Percentiles rank a stretch among this genome's conserved stretches.
These are phyloP conservation scores for Chelidonichthys spinosus DNA, from an alignment of 2,797 vertebrate genomes.

Conservation along the genomic window DNA sequence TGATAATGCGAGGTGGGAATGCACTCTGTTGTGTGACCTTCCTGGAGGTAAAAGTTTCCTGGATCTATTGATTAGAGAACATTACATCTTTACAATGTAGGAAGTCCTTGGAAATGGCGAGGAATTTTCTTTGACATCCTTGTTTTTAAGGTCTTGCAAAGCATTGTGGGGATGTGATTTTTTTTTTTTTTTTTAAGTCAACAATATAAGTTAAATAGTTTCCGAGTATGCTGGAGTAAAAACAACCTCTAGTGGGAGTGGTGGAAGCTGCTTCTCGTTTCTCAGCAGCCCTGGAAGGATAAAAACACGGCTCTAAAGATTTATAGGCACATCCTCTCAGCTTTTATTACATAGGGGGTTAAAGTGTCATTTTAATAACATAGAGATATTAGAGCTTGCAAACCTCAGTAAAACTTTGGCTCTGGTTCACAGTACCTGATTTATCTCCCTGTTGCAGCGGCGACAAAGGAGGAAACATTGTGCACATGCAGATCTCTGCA, in stretches of 20 bases:
- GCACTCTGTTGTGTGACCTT: conserved; percentile 55
- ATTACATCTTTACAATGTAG: conserved; percentile 59
- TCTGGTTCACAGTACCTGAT: conserved; percentile 47
- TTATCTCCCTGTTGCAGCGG: conserved; percentile 27
- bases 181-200: neutral
- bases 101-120: conserved; percentile 53
- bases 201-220: conserved; percentile 27
- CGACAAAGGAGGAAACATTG: neutral
- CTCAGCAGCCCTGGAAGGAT: conserved; percentile 50
- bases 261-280: conserved; percentile 42
- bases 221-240: conserved; percentile 40
- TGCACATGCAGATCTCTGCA: neutral
- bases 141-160: conserved; percentile 52
- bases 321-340: conserved; percentile 63
- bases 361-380: conserved; percentile 79
- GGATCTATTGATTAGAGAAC: conserved; percentile 61
- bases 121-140: conserved; percentile 48
- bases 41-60: conserved; percentile 44
- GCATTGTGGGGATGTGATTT: conserved; percentile 22
- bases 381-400: conserved; percentile 67
- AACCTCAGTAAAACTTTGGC: conserved; percentile 53
- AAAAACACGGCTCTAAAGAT: conserved; percentile 61
- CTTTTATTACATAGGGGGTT: conserved; percentile 74
- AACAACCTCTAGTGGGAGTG: conserved; percentile 46
- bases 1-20: conserved; percentile 56